Base-by-base conservation (phyloP, 2,888 invertebrate genomes). In the Troides aeacus region DNA sequence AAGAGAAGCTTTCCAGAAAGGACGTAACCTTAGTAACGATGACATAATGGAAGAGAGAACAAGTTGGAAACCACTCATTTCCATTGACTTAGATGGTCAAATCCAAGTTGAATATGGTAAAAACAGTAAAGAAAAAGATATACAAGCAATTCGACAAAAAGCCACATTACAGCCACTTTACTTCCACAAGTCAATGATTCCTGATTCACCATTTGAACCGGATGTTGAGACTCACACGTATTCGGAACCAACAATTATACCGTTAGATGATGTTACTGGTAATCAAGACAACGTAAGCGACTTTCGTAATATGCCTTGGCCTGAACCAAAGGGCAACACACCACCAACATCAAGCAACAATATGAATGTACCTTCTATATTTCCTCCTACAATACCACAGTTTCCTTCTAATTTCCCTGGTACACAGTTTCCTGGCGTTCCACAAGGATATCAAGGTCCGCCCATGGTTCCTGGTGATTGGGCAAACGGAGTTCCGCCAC, bases 91-190 rank as follows among this genome's bases (percentile, higher is more conserved):
- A 70, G 94, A 94, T 71, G 94, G 95, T 2, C 94, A 95, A 74
- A 92, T 95, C 77, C 93, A 94, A 77, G 94, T 94, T 1, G 94
- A 94, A 56, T 94, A 95, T 72, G 97, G 97, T 36, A 94, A 94
- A 84, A 96, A 96, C 80, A 98, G 98, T 82, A 94, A 95, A 80
- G 98, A 99, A 90, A 97, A 96, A 83, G 95, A 95, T 69, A 95
- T 97, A 66, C 98, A 99, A 86, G 96, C 96, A 74, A 96, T 97
- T 66, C 93, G 98, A 24, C 98, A 99, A 85, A 96, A 96, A 81
- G 95, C 95, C 57, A 96, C 97, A 2, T 90, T 98, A 30, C 96
- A 96, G 80, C 96, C 97, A 0, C 88, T 97, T 24, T 97, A 97
- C 87, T 97, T 97, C 84, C 95, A 95, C 77, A 95, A 95, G 78